A percentile compares a stretch with the other conserved stretches of the same genome.
Evolutionary conservation across 2,888 invertebrate genomes (phyloP).

Genomic region (Micoletzkya japonica): DNA sequence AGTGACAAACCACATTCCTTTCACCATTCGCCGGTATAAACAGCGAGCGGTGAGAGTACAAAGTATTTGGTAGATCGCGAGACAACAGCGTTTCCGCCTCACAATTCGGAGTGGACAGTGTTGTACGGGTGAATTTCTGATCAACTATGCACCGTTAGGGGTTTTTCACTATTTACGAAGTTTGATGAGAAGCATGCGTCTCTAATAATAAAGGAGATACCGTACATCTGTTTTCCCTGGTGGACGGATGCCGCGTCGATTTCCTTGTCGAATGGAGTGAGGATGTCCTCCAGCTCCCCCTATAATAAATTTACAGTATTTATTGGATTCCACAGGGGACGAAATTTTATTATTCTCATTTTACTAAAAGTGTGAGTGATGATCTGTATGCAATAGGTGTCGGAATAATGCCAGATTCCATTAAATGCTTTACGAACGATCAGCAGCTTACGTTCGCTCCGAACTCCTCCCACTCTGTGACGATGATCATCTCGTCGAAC

Average conservation of each 20-base stretch:
- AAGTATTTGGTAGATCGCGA: no score
- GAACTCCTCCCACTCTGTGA: conserved; percentile 65
- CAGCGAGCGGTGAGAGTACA: no score
- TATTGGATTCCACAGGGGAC: neutral
- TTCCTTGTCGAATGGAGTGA: conserved; percentile 61
- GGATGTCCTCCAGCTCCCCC: conserved; percentile 59
- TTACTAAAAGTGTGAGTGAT: no score
- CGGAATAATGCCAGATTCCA: no score
- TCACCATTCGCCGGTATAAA: no score
- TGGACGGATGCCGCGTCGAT: conserved; percentile 62
- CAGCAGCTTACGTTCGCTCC: conserved; percentile 36
- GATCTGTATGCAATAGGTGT: no score
- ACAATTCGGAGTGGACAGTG: no score
- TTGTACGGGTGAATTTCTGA: no score
- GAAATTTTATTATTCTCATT: neutral
- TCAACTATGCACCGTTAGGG: neutral
- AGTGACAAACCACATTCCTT: no score
- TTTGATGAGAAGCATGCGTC: no score
- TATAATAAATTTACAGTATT: conserved; percentile 29
- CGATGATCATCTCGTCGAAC: conserved; percentile 62
- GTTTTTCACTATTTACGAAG: no score
- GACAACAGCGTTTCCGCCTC: no score
- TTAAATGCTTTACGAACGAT: neutral
- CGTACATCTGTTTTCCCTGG: conserved; percentile 63
- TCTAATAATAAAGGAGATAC: neutral